These are phyloP conservation scores for Galago senegalensis DNA, from an alignment of 2,797 vertebrate species.

Conservation along the genomic window DNA sequence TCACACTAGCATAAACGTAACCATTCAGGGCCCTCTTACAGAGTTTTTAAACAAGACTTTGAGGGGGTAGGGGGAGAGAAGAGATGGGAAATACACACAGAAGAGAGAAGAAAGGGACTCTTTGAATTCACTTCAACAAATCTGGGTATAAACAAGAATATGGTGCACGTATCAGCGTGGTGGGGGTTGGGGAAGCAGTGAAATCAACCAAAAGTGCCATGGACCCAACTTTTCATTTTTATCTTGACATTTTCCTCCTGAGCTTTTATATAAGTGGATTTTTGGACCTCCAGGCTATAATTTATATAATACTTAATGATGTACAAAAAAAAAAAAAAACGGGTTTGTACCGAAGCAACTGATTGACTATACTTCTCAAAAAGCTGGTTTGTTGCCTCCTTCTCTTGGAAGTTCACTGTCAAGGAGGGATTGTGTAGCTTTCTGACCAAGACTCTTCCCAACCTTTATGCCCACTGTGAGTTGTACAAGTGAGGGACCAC, in stretches of 20 bases:
- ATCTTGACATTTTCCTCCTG: slow-evolving; percentile 51
- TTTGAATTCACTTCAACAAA: slow-evolving; percentile 38
- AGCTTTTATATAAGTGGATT: slow-evolving; percentile 55
- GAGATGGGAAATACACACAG: neutral
- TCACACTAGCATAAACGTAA: neutral
- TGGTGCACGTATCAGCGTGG: neutral
- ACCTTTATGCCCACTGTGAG: neutral
- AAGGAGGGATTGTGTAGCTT: neutral
- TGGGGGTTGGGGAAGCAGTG: neutral
- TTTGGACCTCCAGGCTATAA: slow-evolving; percentile 63
- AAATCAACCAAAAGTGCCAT: neutral
- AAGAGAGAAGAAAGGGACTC: slow-evolving; percentile 24
- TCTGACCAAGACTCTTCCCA: neutral
- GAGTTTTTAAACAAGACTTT: slow-evolving; percentile 39
- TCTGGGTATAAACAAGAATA: slow-evolving; percentile 26
- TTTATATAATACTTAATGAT: slow-evolving; percentile 60
- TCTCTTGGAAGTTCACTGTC: neutral
- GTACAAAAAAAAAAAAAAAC: slow-evolving; percentile 21
- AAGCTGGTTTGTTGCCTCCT: slow-evolving; percentile 30
- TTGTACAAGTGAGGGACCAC: neutral
- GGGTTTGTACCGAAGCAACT: slow-evolving; percentile 52
- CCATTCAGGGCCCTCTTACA: neutral
- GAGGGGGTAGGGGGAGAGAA: neutral
- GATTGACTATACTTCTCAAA: slow-evolving; percentile 43
- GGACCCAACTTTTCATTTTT: slow-evolving; percentile 1